A percentile compares a stretch with the other conserved stretches of the same genome.
Conservation (phyloP, 2,888 invertebrate species). For the Cheilosia vulpina region DNA sequence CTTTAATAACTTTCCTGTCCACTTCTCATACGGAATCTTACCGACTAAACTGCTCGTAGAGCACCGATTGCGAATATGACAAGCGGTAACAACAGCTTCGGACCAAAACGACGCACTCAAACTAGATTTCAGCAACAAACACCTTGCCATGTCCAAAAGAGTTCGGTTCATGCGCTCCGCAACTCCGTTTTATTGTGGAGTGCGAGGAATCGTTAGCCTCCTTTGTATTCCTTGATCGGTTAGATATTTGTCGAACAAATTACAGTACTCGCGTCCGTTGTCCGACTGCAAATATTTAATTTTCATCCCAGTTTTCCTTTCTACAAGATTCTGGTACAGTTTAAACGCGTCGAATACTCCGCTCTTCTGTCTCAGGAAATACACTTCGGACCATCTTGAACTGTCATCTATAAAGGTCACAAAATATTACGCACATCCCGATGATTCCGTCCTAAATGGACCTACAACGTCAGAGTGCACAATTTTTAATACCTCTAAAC, state of each 20-base stretch:
- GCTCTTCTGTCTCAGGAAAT: slow-evolving; percentile 55
- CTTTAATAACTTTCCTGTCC: slow-evolving; percentile 3
- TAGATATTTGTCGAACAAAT: slow-evolving; percentile 73
- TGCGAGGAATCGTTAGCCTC: slow-evolving; percentile 75
- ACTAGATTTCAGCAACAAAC: slow-evolving; percentile 73
- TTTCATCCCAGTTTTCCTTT: slow-evolving; percentile 60
- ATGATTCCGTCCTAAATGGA: slow-evolving; percentile 32
- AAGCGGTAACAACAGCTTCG: too few species aligned
- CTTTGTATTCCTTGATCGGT: slow-evolving; percentile 76
- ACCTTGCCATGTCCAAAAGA: slow-evolving; percentile 77
- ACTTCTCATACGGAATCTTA: slow-evolving; percentile 11
- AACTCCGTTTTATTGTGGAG: slow-evolving; percentile 77
- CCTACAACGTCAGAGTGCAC: slow-evolving; percentile 61
- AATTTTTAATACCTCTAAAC: slow-evolving; percentile 45
- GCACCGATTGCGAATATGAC: slow-evolving; percentile 37
- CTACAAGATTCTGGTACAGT: slow-evolving; percentile 74
- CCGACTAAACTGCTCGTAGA: slow-evolving; percentile 11
- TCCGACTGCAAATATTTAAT: slow-evolving; percentile 77
- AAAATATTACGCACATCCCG: slow-evolving; percentile 53
- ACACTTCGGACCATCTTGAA: slow-evolving; percentile 41
- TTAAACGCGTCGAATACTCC: slow-evolving; percentile 72
- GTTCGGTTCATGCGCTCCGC: slow-evolving; percentile 72
- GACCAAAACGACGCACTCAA: slow-evolving; percentile 75
- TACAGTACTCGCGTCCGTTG: slow-evolving; percentile 77
- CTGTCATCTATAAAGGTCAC: slow-evolving; percentile 63